Base-by-base conservation (phyloP, 2,113 vertebrate genomes). In the Tiliqua scincoides region DNA sequence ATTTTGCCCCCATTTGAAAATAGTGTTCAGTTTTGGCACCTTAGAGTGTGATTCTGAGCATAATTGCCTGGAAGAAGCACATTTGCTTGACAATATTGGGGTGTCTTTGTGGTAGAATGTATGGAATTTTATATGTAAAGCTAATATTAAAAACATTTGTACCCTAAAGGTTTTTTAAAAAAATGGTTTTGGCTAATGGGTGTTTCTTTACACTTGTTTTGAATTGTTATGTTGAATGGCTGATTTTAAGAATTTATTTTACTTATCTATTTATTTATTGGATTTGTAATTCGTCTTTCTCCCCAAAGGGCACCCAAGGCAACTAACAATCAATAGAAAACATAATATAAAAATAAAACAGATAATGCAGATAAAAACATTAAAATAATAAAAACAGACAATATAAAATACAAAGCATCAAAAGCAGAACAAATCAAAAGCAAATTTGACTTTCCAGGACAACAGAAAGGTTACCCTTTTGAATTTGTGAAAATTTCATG, bases 401-500 rank as follows among this genome's bases (percentile, higher is more conserved):
- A n/a, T n/a, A n/a, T n/a, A n/a, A n/a, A n/a, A n/a, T n/a, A n/a
- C n/a, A n/a, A n/a, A n/a, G n/a, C n/a, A n/a, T n/a, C n/a, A n/a
- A n/a, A n/a, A n/a, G n/a, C n/a, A n/a, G n/a, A n/a, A n/a, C n/a
- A n/a, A n/a, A n/a, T n/a, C 43, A 77, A 77, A 78, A 14, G 35
- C 30, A 32, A 62, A 80, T 37, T 81, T 20, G 15, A 7, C 9
- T 25, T 54, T 12, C 18, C 25, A 65, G 40, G 2, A 2, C 72
- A 79, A 79, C 65, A 71, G 37, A 4, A 65, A 79, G 40, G 37
- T 9, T 54, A 10, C n/a, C 68, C 82, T 75, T 15, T 67, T 84
- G 83, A 62, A 54, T 81, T 79, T 65, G 21, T 87, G 76, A 78
- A 92, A 73, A 52, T 74, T 0, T 83, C 68, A 4, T 82, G 63